These are phyloP conservation scores for Opisthograptis luteolata DNA, from an alignment of 2,888 invertebrate genomes.

Conservation along the genomic window DNA sequence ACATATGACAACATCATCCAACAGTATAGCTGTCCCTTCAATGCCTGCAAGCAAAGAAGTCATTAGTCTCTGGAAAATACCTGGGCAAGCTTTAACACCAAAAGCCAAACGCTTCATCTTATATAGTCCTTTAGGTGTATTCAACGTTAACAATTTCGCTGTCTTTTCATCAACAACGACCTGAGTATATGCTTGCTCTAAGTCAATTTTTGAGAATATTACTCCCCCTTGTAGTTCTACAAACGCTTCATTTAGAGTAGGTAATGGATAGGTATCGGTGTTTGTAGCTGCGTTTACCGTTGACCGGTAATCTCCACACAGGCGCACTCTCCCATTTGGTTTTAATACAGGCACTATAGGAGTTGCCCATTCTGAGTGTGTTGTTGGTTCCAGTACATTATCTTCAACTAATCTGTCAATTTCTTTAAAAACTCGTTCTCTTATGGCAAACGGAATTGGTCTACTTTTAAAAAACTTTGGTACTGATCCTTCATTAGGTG, in stretches of 20 bases:
- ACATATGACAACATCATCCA: conserved; percentile 30
- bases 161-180: conserved; percentile 25
- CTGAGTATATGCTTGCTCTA: conserved; percentile 36
- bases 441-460: conserved; percentile 33
- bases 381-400: conserved; percentile 11
- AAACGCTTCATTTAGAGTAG: conserved; percentile 30
- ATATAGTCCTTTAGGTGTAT: conserved; percentile 32
- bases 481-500: not conserved
- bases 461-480: conserved; percentile 22
- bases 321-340: conserved; percentile 7
- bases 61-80: conserved; percentile 33
- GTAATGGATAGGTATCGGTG: conserved; percentile 31
- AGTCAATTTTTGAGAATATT: conserved; percentile 34
- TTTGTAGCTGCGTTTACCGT: conserved; percentile 32
- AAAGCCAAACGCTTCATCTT: no score
- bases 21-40: conserved; percentile 29
- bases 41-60: conserved; percentile 22
- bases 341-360: conserved; percentile 10
- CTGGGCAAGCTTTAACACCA: conserved; percentile 30
- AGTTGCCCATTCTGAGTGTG: conserved; percentile 15
- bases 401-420: conserved; percentile 23
- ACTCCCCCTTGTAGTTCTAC: conserved; percentile 27
- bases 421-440: conserved; percentile 27
- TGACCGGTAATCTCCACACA: conserved; percentile 19
- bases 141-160: conserved; percentile 32